Evolutionary conservation across 2,113 vertebrate genomes (phyloP).

Genomic region (Nematolebias whitei): DNA sequence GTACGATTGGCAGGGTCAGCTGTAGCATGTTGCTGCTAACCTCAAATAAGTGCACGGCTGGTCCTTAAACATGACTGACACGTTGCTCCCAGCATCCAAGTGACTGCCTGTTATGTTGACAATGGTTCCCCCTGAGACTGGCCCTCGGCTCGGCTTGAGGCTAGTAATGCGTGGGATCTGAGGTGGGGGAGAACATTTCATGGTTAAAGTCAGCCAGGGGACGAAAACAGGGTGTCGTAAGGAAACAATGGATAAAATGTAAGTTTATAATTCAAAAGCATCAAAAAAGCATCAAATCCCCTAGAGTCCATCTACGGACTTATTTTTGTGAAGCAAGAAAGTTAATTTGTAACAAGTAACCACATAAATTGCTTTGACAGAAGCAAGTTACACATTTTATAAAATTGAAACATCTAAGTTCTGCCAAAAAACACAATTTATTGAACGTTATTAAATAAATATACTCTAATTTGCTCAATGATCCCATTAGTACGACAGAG

Average conservation of each 20-base stretch:
- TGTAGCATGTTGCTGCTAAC: constrained; percentile 70
- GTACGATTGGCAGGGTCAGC: constrained; percentile 33
- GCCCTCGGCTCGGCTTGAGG: constrained; percentile 89
- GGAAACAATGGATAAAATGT: neutral
- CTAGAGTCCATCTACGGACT: too few relatives aligned
- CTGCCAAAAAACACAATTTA: neutral
- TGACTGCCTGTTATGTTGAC: constrained; percentile 96
- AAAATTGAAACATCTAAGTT: neutral
- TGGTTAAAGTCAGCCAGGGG: constrained; percentile 1
- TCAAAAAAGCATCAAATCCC: too few relatives aligned
- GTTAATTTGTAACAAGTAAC: too few relatives aligned
- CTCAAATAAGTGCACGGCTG: constrained; percentile 93
- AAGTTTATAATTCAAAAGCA: too few relatives aligned
- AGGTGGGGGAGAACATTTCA: neutral
- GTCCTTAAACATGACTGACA: constrained; percentile 91
- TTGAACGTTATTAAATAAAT: neutral
- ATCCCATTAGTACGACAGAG: constrained; percentile 4
- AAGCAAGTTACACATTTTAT: neutral
- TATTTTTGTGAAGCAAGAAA: too few relatives aligned
- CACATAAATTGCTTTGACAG: neutral
- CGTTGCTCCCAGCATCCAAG: constrained; percentile 93
- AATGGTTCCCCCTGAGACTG: constrained; percentile 93
- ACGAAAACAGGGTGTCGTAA: constrained; percentile 3
- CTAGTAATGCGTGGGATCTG: constrained; percentile 88
- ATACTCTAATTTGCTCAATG: constrained; percentile 6